phyloP scores from a whole-genome alignment of 2,888 invertebrate genomes.

The Clistopyga incitator region DNA sequence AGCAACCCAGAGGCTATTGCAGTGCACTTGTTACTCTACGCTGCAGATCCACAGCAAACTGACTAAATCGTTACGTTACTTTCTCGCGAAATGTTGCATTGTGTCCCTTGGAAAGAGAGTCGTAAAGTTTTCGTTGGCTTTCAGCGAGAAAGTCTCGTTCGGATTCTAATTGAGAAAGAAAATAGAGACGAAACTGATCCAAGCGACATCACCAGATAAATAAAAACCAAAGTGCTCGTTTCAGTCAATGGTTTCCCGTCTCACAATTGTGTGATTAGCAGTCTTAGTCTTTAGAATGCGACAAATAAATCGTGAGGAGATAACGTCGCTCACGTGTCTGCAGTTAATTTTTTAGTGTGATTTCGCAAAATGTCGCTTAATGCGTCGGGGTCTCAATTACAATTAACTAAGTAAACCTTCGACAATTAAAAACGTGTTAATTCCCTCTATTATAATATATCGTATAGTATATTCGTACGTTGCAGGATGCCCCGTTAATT shows the following conservation, averaged over 20 bases:
- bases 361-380: constrained; percentile 68
- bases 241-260: constrained; percentile 55
- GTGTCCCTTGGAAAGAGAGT: background rate
- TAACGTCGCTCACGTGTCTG: background rate
- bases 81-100: constrained; percentile 46
- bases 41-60: constrained; percentile 53
- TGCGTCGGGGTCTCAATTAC: constrained; percentile 60
- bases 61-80: constrained; percentile 50
- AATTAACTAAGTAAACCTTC: constrained; percentile 77
- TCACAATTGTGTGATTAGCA: constrained; percentile 68
- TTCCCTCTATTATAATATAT: constrained; percentile 71
- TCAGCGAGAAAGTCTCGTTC: constrained; percentile 4
- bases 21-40: constrained; percentile 69
- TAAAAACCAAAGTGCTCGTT: constrained; percentile 43
- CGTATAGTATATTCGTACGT: constrained; percentile 69
- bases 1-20: constrained; percentile 80
- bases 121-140: background rate
- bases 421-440: constrained; percentile 74
- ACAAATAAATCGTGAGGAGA: constrained; percentile 6
- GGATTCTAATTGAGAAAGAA: constrained; percentile 4
- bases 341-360: constrained; percentile 67
- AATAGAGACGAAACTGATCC: constrained; percentile 44
- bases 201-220: background rate
- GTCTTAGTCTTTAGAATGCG: constrained; percentile 64
- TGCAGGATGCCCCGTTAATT: constrained; percentile 70